Evolutionary conservation across 2,888 invertebrate genomes (phyloP).

Genomic region (Lydus trimaculatus): DNA sequence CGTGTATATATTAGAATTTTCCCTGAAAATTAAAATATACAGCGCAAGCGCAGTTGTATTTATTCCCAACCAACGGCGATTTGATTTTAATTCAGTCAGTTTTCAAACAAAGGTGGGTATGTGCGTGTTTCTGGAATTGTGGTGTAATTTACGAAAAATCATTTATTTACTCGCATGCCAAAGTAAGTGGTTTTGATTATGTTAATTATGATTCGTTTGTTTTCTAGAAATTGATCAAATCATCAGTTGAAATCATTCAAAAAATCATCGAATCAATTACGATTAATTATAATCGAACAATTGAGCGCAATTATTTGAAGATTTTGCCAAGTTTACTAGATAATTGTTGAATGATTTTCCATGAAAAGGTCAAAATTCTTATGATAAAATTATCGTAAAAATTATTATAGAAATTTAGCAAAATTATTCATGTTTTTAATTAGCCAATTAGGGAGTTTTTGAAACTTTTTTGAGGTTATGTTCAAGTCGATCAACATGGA

Average conservation of each 20-base stretch:
- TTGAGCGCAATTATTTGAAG: background rate
- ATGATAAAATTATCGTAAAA: background rate
- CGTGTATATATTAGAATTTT: too few relatives aligned
- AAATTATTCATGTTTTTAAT: background rate
- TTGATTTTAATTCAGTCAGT: conserved; percentile 17
- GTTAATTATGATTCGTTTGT: background rate
- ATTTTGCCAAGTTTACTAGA: background rate
- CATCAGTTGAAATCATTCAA: background rate
- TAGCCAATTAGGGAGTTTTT: background rate
- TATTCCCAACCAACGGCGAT: background rate
- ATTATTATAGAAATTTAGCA: background rate
- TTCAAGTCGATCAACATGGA: background rate
- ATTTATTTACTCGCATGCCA: conserved; percentile 37
- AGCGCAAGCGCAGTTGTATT: background rate
- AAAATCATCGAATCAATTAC: background rate
- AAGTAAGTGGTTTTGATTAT: conserved; percentile 27
- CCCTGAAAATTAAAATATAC: background rate
- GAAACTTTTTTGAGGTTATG: conserved; percentile 32
- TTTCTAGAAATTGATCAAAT: background rate
- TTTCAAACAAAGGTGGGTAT: conserved; percentile 19
- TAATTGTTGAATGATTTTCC: background rate
- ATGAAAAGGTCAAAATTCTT: background rate
- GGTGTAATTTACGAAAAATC: conserved; percentile 26
- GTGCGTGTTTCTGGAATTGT: conserved; percentile 15
- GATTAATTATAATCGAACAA: background rate